phyloP scores from a whole-genome alignment of 2,113 vertebrate genomes.

The Chitala chitala region DNA sequence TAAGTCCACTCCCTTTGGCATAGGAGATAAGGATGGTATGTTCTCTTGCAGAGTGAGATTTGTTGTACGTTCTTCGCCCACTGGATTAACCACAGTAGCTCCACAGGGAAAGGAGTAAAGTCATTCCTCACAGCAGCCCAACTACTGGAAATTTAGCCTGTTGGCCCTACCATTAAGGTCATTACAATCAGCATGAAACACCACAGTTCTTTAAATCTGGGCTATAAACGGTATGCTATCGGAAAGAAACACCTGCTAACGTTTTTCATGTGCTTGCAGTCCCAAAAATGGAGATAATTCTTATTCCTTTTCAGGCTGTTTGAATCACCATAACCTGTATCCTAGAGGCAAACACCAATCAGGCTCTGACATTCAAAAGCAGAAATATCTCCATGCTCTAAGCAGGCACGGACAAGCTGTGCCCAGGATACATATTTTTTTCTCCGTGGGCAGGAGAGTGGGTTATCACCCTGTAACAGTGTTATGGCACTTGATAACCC shows the following conservation, averaged over 20 bases:
- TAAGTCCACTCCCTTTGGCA: neutral
- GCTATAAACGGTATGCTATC: slow-evolving; percentile 21
- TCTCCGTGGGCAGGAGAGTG: slow-evolving; percentile 1
- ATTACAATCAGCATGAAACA: neutral
- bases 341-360: slow-evolving; percentile 28
- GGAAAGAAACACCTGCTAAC: slow-evolving; percentile 35
- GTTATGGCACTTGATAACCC: neutral
- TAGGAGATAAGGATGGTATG: slow-evolving; percentile 5
- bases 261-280: slow-evolving; percentile 40
- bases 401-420: neutral
- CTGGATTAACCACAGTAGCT: neutral
- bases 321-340: slow-evolving; percentile 21
- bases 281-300: slow-evolving; percentile 25
- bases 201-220: neutral
- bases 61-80: neutral
- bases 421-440: neutral
- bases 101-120: neutral
- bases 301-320: slow-evolving; percentile 34
- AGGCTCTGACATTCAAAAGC: slow-evolving; percentile 31
- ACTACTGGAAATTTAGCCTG: neutral
- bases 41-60: neutral
- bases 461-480: neutral
- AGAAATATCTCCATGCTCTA: neutral
- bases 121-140: no score
- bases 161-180: neutral